A percentile compares a stretch with the other conserved stretches of the same genome.
Evolutionary conservation across 2,888 invertebrate genomes (phyloP).

Genomic region (Oscheius sp.): DNA sequence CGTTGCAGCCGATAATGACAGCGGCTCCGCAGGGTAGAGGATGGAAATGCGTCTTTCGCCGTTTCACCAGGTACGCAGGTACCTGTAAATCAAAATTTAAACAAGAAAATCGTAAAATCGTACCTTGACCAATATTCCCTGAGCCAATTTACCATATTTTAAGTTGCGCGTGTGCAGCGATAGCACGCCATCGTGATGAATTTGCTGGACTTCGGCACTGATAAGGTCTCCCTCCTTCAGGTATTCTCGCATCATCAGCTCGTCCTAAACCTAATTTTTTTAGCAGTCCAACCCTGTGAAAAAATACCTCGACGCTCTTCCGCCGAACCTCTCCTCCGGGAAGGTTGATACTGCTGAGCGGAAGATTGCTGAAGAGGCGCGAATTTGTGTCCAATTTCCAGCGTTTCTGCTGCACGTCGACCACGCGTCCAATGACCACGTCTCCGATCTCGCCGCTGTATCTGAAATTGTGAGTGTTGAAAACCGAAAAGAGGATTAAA

Average conservation of each 20-base stretch:
- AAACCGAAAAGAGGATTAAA: too few relatives aligned
- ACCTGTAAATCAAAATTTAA: conserved; percentile 87
- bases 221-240: conserved; percentile 94
- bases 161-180: conserved; percentile 94
- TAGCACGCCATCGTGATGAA: conserved; percentile 89
- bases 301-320: conserved; percentile 59
- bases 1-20: conserved; percentile 90
- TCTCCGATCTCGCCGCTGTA: conserved; percentile 88
- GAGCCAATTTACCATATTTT: conserved; percentile 90
- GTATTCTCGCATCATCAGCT: conserved; percentile 95
- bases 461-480: conserved; percentile 62
- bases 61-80: conserved; percentile 88
- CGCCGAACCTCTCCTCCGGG: conserved; percentile 88
- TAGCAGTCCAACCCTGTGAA: not conserved
- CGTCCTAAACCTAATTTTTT: conserved; percentile 81
- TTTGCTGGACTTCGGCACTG: conserved; percentile 78
- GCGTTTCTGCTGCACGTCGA: conserved; percentile 83
- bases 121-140: conserved; percentile 68
- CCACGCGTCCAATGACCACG: conserved; percentile 92
- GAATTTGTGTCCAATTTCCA: conserved; percentile 83
- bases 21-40: conserved; percentile 90
- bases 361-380: conserved; percentile 85
- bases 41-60: conserved; percentile 95
- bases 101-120: conserved; percentile 61
- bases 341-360: conserved; percentile 91